phyloP scores from a whole-genome alignment of 2,113 vertebrate genomes.

The Cyphotilapia sp. region DNA sequence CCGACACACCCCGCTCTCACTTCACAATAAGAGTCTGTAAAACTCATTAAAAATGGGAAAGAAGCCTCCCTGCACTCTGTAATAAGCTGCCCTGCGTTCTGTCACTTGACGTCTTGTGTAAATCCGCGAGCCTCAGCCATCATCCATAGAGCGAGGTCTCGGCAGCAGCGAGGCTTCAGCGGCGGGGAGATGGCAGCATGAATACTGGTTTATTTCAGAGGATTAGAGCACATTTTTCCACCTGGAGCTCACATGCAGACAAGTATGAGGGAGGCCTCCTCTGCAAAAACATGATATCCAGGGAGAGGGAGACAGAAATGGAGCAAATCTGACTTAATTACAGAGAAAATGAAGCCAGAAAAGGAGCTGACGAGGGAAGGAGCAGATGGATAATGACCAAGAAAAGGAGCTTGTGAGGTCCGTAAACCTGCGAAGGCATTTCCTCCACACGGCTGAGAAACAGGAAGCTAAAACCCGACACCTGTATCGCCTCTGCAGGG shows the following conservation, averaged over 20 bases:
- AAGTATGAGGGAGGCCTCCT: background rate
- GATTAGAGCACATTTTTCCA: conserved; percentile 14
- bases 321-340: background rate
- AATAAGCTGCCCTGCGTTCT: background rate
- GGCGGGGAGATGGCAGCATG: background rate
- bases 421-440: background rate
- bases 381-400: background rate
- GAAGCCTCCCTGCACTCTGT: background rate
- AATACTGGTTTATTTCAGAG: background rate
- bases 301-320: background rate
- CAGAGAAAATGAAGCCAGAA: background rate
- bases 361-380: background rate
- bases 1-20: background rate
- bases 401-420: background rate
- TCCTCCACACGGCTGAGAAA: background rate
- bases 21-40: background rate
- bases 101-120: background rate
- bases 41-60: background rate
- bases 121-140: background rate
- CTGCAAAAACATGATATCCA: background rate
- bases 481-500: background rate
- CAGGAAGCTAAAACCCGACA: background rate
- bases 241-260: conserved; percentile 29
- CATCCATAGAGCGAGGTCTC: background rate
- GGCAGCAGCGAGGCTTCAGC: background rate